Conservation (phyloP, 2,888 invertebrate species). For the Melieria picta region DNA sequence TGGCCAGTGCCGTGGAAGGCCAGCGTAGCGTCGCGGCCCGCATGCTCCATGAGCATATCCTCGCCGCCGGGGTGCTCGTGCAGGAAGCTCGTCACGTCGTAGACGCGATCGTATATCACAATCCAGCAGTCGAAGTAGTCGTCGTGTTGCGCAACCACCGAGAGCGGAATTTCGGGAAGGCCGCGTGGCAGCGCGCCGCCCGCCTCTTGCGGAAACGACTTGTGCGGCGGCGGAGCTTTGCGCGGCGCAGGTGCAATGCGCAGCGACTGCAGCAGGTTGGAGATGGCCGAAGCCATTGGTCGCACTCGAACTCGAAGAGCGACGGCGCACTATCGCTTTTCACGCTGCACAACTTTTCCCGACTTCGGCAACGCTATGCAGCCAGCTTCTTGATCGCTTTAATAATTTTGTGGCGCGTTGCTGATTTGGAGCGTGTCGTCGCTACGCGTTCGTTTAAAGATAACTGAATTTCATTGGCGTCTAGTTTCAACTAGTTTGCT, state of each 20-base stretch:
- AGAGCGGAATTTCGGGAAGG: conserved; percentile 70
- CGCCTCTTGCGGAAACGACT: conserved; percentile 27
- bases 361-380: neutral
- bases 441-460: neutral
- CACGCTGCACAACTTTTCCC: neutral
- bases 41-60: conserved; percentile 84
- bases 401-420: neutral
- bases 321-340: neutral
- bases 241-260: conserved; percentile 45
- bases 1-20: conserved; percentile 86
- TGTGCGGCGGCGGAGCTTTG: conserved; percentile 33
- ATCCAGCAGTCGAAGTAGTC: conserved; percentile 82
- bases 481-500: conserved; percentile 2
- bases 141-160: conserved; percentile 82
- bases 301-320: neutral
- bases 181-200: conserved; percentile 17
- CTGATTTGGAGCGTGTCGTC: conserved; percentile 12
- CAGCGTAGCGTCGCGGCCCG: conserved; percentile 84
- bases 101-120: conserved; percentile 86
- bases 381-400: neutral
- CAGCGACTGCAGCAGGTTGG: conserved; percentile 54
- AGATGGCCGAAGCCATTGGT: conserved; percentile 54
- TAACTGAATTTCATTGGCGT: neutral
- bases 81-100: conserved; percentile 82
- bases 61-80: conserved; percentile 85